phyloP scores from a whole-genome alignment of 2,888 invertebrate species.

The Endotricha flammealis region DNA sequence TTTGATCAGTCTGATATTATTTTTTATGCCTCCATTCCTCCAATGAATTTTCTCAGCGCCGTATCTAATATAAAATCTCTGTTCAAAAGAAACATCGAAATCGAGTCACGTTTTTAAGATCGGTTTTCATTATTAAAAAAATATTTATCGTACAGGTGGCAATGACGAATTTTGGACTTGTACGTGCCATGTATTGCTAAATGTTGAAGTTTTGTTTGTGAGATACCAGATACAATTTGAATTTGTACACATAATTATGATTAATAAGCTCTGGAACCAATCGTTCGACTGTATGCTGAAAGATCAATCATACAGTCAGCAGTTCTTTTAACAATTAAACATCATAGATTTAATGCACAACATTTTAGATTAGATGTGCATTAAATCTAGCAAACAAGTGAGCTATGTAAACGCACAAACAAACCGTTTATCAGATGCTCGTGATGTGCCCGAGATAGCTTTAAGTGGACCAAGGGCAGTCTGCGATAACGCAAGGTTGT shows the following conservation, averaged over 20 bases:
- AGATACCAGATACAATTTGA: no score
- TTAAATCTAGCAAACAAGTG: constrained; percentile 11
- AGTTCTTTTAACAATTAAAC: no score
- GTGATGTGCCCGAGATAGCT: constrained; percentile 59
- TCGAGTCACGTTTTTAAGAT: constrained; percentile 64
- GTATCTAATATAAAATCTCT: constrained; percentile 42
- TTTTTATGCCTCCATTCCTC: constrained; percentile 44
- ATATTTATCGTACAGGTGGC: no score
- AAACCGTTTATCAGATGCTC: constrained; percentile 61
- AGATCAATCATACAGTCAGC: no score
- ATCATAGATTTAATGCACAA: no score
- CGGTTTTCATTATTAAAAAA: constrained; percentile 50
- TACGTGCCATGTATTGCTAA: no score
- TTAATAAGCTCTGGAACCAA: no score
- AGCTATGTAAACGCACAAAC: constrained; percentile 29
- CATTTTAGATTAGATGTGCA: no score
- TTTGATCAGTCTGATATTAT: constrained; percentile 31
- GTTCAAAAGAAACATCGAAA: constrained; percentile 41
- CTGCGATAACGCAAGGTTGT: constrained; percentile 65
- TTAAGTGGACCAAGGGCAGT: constrained; percentile 73
- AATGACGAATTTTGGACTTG: no score
- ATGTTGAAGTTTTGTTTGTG: no score
- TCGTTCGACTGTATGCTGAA: no score
- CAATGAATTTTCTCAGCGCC: constrained; percentile 38
- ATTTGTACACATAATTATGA: no score